Conservation (phyloP, 1,140 invertebrate species). For the Scaptomyza pallida region DNA sequence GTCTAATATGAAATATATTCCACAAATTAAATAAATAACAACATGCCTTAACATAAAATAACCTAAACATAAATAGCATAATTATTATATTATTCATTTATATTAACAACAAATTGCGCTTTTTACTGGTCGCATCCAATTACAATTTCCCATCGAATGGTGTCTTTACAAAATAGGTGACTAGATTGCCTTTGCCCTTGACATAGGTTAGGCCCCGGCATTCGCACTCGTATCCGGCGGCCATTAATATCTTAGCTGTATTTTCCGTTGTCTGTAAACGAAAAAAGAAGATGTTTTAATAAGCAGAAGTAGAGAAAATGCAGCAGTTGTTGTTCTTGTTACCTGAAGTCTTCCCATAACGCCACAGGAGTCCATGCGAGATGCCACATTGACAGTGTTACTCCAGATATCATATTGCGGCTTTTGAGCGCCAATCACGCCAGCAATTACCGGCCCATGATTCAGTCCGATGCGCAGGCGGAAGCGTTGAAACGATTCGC, state of each 20-base stretch:
- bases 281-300: not conserved
- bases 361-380: conserved; percentile 98
- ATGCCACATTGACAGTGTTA: conserved; percentile 98
- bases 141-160: conserved; percentile 87
- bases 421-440: conserved; percentile 97
- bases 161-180: conserved; percentile 96
- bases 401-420: conserved; percentile 99
- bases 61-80: conserved; percentile 55
- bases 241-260: conserved; percentile 93
- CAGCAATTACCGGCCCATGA: conserved; percentile 97
- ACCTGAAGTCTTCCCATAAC: conserved; percentile 93
- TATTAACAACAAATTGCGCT: conserved; percentile 51
- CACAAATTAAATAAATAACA: conserved; percentile 77
- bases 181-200: conserved; percentile 96
- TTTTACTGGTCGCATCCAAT: conserved; percentile 47
- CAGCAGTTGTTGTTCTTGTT: conserved; percentile 24
- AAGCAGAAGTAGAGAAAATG: not conserved
- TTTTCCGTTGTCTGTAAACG: conserved; percentile 89
- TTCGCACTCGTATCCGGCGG: conserved; percentile 92
- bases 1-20: conserved; percentile 60
- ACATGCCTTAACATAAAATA: conserved; percentile 57
- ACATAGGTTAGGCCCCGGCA: conserved; percentile 95
- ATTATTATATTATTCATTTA: conserved; percentile 33
- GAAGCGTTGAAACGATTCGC: conserved; percentile 98
- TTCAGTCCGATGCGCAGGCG: conserved; percentile 96